These are phyloP conservation scores for Basileuterus tristriatus DNA, from an alignment of 2,797 vertebrate species.

Conservation along the genomic window DNA sequence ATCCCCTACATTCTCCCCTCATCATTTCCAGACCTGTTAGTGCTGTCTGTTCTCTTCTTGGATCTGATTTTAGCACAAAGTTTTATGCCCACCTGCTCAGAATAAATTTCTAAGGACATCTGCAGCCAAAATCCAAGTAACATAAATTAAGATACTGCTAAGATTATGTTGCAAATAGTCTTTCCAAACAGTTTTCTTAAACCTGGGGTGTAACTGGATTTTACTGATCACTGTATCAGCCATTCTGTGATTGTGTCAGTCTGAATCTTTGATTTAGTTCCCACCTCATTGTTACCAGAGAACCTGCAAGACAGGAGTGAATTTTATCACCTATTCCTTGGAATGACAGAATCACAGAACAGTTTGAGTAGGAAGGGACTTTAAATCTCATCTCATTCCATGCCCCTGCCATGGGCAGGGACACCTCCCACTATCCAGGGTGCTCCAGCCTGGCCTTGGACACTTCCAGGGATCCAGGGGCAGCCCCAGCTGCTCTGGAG, in stretches of 20 bases:
- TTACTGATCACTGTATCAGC: not conserved
- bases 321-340: not conserved
- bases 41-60: not conserved
- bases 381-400: not conserved
- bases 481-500: not conserved
- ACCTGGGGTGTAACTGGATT: not conserved
- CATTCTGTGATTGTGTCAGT: not conserved
- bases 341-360: not conserved
- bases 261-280: not conserved
- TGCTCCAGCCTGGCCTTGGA: not conserved
- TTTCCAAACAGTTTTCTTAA: not conserved
- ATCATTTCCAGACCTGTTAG: not conserved
- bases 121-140: not conserved
- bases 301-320: not conserved
- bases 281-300: not conserved
- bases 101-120: not conserved
- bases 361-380: not conserved
- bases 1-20: not conserved
- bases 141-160: not conserved
- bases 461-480: not conserved
- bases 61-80: not conserved
- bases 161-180: not conserved
- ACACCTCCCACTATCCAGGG: fast-evolving
- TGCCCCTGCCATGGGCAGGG: not conserved
- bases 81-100: not conserved